Percentiles rank a stretch among this genome's conserved stretches.
These are phyloP conservation scores for Ophthalmolycus amberensis DNA, from an alignment of 2,113 vertebrate species.

Conservation along the genomic window DNA sequence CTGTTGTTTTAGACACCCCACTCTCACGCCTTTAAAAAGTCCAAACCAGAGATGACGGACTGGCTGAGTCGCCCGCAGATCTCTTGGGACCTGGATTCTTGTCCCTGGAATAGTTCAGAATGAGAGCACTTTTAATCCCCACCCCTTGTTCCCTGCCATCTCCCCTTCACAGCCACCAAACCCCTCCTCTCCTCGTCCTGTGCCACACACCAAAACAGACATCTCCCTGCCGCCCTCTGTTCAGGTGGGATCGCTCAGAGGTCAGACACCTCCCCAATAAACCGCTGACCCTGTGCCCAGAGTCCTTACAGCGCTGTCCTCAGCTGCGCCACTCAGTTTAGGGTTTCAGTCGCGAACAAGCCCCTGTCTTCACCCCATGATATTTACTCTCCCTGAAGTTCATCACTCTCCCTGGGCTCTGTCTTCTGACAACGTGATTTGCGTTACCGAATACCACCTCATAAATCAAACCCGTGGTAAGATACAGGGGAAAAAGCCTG, in stretches of 20 bases:
- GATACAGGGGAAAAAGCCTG: constrained; percentile 33
- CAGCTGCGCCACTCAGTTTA: constrained; percentile 15
- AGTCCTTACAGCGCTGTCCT: constrained; percentile 23
- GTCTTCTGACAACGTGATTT: constrained; percentile 24
- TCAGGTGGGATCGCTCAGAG: constrained; percentile 39
- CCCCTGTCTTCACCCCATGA: constrained; percentile 60
- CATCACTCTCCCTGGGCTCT: constrained; percentile 45
- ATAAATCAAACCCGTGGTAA: constrained; percentile 63
- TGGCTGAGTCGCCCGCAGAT: constrained; percentile 57
- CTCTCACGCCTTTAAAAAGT: constrained; percentile 76
- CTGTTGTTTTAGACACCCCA: constrained; percentile 71
- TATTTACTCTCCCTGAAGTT: constrained; percentile 54
- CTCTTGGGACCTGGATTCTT: constrained; percentile 80
- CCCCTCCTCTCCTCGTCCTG: constrained; percentile 17
- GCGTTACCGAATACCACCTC: constrained; percentile 43
- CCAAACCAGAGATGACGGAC: constrained; percentile 70
- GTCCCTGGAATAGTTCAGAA: constrained; percentile 86
- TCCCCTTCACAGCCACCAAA: constrained; percentile 25
- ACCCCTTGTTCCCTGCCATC: constrained; percentile 74
- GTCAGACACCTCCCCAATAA: constrained; percentile 48
- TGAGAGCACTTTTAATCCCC: constrained; percentile 84
- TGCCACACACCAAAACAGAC: constrained; percentile 45
- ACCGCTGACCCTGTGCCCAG: constrained; percentile 25
- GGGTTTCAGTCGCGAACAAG: constrained; percentile 47
- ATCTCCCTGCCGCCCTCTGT: constrained; percentile 24